Conservation (phyloP, 2,113 vertebrate species). For the Gnathonemus longibarbis region DNA sequence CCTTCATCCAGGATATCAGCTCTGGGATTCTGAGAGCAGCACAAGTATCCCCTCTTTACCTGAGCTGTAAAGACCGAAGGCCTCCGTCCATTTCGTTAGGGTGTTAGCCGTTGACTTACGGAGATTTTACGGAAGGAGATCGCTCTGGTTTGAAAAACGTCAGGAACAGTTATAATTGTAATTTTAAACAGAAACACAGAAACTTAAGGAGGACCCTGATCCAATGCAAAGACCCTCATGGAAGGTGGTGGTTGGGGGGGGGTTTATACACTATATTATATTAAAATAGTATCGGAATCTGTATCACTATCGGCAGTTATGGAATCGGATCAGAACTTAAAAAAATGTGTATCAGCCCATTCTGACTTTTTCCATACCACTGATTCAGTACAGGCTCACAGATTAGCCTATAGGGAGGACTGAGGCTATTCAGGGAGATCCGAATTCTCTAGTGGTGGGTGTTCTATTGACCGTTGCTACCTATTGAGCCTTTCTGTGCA, state of each 20-base stretch:
- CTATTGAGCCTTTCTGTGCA: no score
- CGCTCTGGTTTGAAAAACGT: neutral
- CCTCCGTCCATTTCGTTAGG: neutral
- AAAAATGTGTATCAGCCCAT: no score
- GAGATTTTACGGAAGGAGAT: neutral
- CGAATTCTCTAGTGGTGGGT: neutral
- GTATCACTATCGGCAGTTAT: no score
- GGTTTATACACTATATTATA: no score
- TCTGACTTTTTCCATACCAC: neutral
- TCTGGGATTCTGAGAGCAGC: slow-evolving; percentile 72
- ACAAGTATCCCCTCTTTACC: neutral
- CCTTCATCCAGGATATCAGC: slow-evolving; percentile 80
- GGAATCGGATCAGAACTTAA: no score
- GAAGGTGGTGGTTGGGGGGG: neutral
- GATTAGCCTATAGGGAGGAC: neutral
- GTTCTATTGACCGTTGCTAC: no score
- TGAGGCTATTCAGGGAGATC: neutral
- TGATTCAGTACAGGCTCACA: neutral
- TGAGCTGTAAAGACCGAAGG: neutral
- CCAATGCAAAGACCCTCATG: neutral
- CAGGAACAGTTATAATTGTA: neutral
- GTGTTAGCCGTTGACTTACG: neutral
- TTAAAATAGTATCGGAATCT: no score
- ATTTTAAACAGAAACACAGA: neutral
- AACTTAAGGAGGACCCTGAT: neutral